Evolutionary conservation across 2,113 vertebrate species (phyloP).

Genomic region (Pelodiscus sinensis): DNA sequence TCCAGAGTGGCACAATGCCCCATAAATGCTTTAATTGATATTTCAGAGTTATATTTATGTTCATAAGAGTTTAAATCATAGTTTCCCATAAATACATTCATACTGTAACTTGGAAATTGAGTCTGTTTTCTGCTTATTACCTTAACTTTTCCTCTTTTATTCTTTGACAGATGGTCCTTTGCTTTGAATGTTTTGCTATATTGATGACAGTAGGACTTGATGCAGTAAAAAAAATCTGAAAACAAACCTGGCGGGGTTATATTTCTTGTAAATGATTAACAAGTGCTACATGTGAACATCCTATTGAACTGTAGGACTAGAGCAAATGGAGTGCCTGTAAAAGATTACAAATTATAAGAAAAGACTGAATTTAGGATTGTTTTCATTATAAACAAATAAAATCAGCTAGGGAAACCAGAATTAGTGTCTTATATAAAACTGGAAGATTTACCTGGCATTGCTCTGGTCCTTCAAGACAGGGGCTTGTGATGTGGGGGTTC

Average conservation of each 20-base stretch:
- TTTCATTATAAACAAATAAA: conserved; percentile 53
- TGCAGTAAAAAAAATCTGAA: background rate
- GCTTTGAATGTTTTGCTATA: conserved; percentile 33
- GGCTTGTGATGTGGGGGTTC: too few species aligned
- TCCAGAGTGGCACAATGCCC: background rate
- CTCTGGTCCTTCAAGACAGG: too few species aligned
- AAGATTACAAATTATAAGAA: conserved; percentile 11
- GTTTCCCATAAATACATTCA: background rate
- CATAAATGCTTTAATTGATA: background rate
- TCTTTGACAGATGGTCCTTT: conserved; percentile 6
- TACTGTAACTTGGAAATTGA: background rate
- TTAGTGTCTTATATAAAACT: background rate
- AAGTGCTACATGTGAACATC: conserved; percentile 1
- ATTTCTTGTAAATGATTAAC: conserved; percentile 47
- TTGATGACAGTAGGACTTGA: background rate
- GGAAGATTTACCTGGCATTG: too few species aligned
- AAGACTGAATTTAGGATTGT: conserved; percentile 27
- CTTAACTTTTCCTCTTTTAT: conserved; percentile 6
- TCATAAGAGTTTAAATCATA: background rate
- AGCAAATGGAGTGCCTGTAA: conserved; percentile 25
- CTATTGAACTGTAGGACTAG: conserved; percentile 15
- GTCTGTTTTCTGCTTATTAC: conserved; percentile 18
- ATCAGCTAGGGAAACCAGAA: background rate
- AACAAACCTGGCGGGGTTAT: background rate
- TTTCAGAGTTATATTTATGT: background rate